Conservation (phyloP, 2,113 vertebrate species). For the Oryzias melastigma region DNA sequence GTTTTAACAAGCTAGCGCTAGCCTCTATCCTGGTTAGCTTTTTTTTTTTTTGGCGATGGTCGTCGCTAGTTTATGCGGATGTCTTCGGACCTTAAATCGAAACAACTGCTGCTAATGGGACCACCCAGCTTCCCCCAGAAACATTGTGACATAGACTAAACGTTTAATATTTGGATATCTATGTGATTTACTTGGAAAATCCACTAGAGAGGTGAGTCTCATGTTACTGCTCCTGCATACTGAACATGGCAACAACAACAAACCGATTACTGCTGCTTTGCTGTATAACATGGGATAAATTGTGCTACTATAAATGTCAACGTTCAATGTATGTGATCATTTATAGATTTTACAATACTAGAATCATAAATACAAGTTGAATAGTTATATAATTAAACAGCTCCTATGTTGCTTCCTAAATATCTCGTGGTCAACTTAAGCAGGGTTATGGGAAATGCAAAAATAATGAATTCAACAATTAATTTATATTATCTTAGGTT, state of each 20-base stretch:
- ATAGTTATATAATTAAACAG: neutral
- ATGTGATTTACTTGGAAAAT: conserved; percentile 40
- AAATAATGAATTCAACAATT: too few species aligned
- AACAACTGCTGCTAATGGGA: conserved; percentile 79
- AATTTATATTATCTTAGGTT: neutral
- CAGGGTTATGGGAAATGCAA: neutral
- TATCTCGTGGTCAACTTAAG: neutral
- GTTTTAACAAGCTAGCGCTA: conserved; percentile 66
- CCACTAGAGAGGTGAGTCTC: conserved; percentile 63
- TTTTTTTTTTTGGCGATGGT: conserved; percentile 64
- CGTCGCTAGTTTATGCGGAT: conserved; percentile 70
- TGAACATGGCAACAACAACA: conserved; percentile 60
- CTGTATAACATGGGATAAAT: conserved; percentile 10
- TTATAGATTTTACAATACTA: neutral
- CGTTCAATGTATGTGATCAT: neutral
- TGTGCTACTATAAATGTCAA: conserved; percentile 49
- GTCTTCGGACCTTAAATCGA: conserved; percentile 69
- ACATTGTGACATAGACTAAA: conserved; percentile 66
- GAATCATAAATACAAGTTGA: neutral
- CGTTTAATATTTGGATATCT: conserved; percentile 33
- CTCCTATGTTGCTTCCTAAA: neutral
- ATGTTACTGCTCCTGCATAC: conserved; percentile 6
- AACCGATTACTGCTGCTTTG: conserved; percentile 23
- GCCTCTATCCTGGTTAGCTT: conserved; percentile 51
- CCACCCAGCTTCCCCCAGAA: conserved; percentile 75